Evolutionary conservation across 2,797 vertebrate species (phyloP).

Genomic region (Leuciscus waleckii): DNA sequence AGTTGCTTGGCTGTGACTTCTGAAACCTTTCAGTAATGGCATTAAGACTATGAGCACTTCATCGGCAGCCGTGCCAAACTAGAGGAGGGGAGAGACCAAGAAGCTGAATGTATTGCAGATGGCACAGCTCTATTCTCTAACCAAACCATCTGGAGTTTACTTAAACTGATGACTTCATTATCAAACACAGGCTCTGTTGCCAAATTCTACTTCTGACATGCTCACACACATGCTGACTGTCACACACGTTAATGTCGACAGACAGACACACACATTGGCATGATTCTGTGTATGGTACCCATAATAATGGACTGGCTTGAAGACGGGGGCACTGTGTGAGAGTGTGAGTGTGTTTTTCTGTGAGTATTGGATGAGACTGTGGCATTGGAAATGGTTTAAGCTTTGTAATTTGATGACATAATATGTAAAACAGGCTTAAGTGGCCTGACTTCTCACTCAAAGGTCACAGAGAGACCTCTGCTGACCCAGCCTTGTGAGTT

Average conservation of each 20-base stretch:
- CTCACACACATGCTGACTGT: conserved; percentile 45
- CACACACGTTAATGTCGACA: conserved; percentile 26
- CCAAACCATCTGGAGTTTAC: conserved; percentile 82
- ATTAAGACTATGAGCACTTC: conserved; percentile 78
- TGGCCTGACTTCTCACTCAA: conserved; percentile 50
- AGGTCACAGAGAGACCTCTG: conserved; percentile 40
- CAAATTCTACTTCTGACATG: conserved; percentile 75
- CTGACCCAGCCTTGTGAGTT: conserved; percentile 44
- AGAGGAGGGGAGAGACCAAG: conserved; percentile 58
- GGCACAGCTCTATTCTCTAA: conserved; percentile 83
- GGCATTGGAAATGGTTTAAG: conserved; percentile 13
- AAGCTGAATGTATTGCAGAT: conserved; percentile 84
- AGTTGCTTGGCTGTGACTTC: conserved; percentile 81
- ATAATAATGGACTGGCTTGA: conserved; percentile 52
- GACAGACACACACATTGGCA: conserved; percentile 37
- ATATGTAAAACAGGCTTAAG: conserved; percentile 44
- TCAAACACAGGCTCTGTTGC: conserved; percentile 77
- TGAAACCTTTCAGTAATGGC: conserved; percentile 83
- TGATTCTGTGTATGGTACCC: conserved; percentile 58
- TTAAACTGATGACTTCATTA: conserved; percentile 86
- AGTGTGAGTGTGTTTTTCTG: conserved; percentile 26
- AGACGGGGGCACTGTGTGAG: conserved; percentile 50
- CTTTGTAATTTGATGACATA: conserved; percentile 40
- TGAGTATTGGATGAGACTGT: conserved; percentile 36
- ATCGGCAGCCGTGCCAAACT: conserved; percentile 73